Conservation (phyloP, 2,888 invertebrate genomes). For the Aspidapion aeneum region DNA sequence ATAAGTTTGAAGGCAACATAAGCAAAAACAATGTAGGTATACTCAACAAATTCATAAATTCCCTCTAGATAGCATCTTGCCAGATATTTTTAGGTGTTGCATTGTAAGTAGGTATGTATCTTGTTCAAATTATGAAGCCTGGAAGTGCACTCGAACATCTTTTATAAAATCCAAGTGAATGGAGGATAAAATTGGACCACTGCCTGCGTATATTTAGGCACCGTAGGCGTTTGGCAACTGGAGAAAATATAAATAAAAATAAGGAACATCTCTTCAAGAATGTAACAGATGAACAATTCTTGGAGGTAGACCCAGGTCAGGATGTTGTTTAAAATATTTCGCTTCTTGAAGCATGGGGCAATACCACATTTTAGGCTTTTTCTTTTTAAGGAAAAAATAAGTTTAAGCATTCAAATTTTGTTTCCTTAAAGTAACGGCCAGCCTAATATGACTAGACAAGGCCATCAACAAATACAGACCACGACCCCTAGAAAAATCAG, state of each 20-base stretch:
- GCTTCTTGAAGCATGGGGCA: too few relatives aligned
- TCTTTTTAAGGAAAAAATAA: too few relatives aligned
- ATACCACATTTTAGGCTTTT: too few relatives aligned
- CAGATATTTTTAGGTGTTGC: not conserved
- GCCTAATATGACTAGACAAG: too few relatives aligned
- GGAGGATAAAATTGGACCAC: constrained; percentile 50
- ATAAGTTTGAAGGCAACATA: not conserved
- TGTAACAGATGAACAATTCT: constrained; percentile 13
- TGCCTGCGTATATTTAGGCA: constrained; percentile 51
- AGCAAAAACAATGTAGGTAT: not conserved
- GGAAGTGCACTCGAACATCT: constrained; percentile 19
- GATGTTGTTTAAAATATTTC: too few relatives aligned
- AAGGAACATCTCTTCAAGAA: constrained; percentile 22
- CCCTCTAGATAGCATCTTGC: too few relatives aligned
- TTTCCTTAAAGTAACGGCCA: too few relatives aligned
- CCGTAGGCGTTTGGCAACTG: constrained; percentile 51
- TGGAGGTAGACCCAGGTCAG: constrained; percentile 2
- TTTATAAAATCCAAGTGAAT: constrained; percentile 45
- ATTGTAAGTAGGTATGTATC: not conserved
- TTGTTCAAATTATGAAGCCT: constrained; percentile 1
- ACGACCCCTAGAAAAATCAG: too few relatives aligned
- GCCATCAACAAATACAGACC: too few relatives aligned
- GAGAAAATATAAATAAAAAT: constrained; percentile 46
- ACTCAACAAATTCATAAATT: not conserved
- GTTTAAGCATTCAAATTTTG: too few relatives aligned